phyloP scores from a whole-genome alignment of 2,797 vertebrate species.

The Psittacula echo region DNA sequence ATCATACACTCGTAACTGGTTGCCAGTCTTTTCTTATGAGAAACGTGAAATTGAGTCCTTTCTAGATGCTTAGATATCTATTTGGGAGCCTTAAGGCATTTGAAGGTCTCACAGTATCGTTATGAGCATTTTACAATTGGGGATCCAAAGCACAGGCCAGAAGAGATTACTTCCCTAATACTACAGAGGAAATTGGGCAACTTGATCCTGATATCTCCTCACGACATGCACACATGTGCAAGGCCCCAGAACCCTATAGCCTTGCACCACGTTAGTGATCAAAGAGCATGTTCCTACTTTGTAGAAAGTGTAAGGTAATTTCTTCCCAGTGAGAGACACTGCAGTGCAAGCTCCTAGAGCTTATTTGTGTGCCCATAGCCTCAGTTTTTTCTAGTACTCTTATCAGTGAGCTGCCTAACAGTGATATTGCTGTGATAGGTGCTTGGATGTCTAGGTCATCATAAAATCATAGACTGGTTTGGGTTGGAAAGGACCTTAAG shows the following conservation, averaged over 20 bases:
- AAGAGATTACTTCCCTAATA: neutral
- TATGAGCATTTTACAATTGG: neutral
- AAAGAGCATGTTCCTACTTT: neutral
- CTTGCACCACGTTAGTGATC: neutral
- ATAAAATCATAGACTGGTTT: neutral
- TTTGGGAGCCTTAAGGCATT: neutral
- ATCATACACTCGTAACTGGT: neutral
- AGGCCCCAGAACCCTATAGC: neutral
- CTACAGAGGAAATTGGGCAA: neutral
- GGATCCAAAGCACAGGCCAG: neutral
- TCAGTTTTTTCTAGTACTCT: neutral
- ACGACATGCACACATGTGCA: neutral
- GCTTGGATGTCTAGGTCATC: neutral
- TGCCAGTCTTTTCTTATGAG: neutral
- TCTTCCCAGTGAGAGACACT: neutral
- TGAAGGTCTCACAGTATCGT: neutral
- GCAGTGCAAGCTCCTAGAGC: neutral
- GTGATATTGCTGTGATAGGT: neutral
- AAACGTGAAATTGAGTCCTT: neutral
- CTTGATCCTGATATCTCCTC: neutral
- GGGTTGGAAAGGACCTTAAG: neutral
- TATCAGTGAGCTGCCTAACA: neutral
- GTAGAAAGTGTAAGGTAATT: neutral
- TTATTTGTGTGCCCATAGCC: neutral
- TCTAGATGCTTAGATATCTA: neutral